phyloP scores from a whole-genome alignment of 2,797 vertebrate species.

The Bovichtus variegatus region DNA sequence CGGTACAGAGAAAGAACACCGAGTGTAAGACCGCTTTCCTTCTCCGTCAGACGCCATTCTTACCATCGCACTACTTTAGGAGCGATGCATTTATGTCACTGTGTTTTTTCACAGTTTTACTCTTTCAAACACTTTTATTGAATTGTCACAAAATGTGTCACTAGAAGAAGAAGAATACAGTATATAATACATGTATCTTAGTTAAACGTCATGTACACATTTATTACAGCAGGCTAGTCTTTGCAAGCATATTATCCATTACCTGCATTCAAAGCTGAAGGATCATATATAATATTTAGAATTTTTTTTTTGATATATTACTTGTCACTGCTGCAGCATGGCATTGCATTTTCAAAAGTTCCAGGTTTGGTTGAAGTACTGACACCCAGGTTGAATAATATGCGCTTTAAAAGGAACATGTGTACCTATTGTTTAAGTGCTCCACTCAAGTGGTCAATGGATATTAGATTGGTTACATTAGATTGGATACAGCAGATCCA shows the following conservation, averaged over 20 bases:
- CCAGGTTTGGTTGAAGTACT: neutral
- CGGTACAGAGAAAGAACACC: too few relatives aligned
- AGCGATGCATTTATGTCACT: too few relatives aligned
- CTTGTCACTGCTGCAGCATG: neutral
- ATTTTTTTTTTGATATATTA: neutral
- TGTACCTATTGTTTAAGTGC: neutral
- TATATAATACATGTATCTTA: neutral
- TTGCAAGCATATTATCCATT: neutral
- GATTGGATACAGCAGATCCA: neutral
- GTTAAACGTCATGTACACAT: neutral
- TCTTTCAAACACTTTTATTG: too few relatives aligned
- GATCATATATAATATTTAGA: neutral
- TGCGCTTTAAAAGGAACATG: neutral
- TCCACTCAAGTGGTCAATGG: neutral
- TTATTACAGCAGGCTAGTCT: neutral
- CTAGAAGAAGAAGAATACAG: too few relatives aligned
- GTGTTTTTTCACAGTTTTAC: slow-evolving; percentile 16
- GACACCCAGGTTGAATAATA: neutral
- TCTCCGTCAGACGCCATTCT: too few relatives aligned
- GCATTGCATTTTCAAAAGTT: neutral
- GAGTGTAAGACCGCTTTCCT: too few relatives aligned
- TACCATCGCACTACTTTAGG: too few relatives aligned
- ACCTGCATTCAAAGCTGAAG: neutral
- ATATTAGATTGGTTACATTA: too few relatives aligned
- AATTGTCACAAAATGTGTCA: too few relatives aligned